These are phyloP conservation scores for Sebastes fasciatus DNA, from an alignment of 2,113 vertebrate species.

Conservation along the genomic window DNA sequence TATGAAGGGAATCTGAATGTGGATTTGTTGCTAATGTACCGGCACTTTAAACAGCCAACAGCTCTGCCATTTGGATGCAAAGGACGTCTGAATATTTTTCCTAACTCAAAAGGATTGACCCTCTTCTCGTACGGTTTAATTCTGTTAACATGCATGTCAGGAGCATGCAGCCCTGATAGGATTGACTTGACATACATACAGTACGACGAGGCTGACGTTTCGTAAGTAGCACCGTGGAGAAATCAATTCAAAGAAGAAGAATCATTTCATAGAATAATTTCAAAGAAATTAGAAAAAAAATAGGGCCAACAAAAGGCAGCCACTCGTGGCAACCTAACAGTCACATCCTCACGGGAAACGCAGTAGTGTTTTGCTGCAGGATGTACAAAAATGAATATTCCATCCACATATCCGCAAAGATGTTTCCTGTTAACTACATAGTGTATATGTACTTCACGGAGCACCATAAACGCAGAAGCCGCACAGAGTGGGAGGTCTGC, in stretches of 20 bases:
- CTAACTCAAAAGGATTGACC: constrained; percentile 9
- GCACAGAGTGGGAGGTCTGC: constrained; percentile 19
- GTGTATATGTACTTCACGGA: background rate
- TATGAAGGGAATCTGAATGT: background rate
- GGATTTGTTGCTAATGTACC: background rate
- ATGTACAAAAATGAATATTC: constrained; percentile 23
- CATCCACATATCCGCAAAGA: constrained; percentile 1
- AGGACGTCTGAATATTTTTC: constrained; percentile 14
- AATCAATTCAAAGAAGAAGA: background rate
- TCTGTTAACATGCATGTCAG: constrained; percentile 17
- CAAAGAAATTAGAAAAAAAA: constrained; percentile 20
- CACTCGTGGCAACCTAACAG: background rate
- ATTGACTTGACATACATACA: constrained; percentile 24
- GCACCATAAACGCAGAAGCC: background rate
- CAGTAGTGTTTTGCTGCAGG: constrained; percentile 15
- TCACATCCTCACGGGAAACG: constrained; percentile 15
- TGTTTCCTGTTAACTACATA: constrained; percentile 9
- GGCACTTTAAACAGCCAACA: background rate
- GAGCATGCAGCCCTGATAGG: constrained; percentile 26
- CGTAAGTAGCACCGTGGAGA: constrained; percentile 10
- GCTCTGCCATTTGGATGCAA: constrained; percentile 41
- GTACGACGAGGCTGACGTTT: background rate
- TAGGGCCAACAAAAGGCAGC: background rate
- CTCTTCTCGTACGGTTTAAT: constrained; percentile 21
- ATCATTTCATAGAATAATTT: background rate